Conservation (phyloP, 37 sponge, comb jelly and placozoan genomes). For the Eunapius fragilis region DNA sequence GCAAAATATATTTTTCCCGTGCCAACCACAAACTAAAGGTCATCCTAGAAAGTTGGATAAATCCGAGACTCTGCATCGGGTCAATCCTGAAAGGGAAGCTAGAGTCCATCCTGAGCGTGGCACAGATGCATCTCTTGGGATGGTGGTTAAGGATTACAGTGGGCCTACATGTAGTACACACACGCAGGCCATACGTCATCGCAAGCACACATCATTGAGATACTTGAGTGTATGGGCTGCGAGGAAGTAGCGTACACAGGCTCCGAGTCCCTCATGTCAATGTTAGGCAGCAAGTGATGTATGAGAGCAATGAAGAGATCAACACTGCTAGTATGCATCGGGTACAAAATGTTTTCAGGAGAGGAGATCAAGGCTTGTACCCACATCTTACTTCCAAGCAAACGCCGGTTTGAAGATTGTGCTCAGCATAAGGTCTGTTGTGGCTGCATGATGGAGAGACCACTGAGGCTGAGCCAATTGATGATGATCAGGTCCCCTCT, state of each 20-base stretch:
- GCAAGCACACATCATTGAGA: neutral
- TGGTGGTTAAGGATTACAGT: neutral
- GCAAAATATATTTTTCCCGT: too few relatives aligned
- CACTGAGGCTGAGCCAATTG: neutral
- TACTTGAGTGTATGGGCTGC: neutral
- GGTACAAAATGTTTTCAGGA: neutral
- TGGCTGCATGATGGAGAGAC: neutral
- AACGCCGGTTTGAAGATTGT: neutral
- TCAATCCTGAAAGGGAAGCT: neutral
- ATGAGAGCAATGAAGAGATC: too few relatives aligned
- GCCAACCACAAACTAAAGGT: too few relatives aligned
- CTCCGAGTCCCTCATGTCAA: neutral
- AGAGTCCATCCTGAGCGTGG: neutral
- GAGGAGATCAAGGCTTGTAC: neutral
- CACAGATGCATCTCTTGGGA: neutral
- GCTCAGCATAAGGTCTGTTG: neutral
- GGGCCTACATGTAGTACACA: neutral
- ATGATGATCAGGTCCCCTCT: neutral
- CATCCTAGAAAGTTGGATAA: too few relatives aligned
- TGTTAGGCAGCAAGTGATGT: neutral
- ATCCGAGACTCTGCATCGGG: neutral
- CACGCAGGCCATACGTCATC: neutral
- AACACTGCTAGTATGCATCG: neutral
- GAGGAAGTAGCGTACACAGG: neutral
- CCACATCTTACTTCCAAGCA: neutral